Conservation (phyloP, 2,888 invertebrate species). For the Leistus spinibarbis region DNA sequence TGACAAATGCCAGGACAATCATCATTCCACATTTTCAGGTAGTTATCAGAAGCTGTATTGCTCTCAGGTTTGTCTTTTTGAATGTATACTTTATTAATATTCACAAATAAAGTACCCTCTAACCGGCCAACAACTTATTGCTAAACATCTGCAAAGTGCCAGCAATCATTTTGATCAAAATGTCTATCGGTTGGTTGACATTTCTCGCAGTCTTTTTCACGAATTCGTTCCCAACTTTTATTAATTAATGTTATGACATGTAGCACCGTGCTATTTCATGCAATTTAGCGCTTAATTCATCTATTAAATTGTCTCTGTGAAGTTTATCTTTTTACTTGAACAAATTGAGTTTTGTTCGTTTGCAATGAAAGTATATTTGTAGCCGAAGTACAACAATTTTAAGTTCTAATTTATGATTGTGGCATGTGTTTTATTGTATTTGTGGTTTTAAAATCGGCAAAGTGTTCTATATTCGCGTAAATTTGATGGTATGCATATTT, state of each 20-base stretch:
- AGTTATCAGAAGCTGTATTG: conserved; percentile 28
- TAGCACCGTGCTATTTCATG: conserved; percentile 24
- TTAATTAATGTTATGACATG: conserved; percentile 29
- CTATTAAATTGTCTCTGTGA: conserved; percentile 6
- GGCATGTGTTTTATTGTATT: not conserved
- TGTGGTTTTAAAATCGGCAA: not conserved
- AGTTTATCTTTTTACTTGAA: not conserved
- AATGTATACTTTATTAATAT: not conserved
- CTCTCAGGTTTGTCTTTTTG: conserved; percentile 36
- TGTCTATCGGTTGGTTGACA: conserved; percentile 23
- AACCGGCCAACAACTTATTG: not conserved
- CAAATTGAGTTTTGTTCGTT: not conserved
- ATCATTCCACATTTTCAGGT: conserved; percentile 40
- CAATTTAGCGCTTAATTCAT: conserved; percentile 20
- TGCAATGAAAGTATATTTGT: not conserved
- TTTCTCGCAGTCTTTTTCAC: conserved; percentile 19
- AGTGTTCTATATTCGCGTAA: not conserved
- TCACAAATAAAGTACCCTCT: not conserved
- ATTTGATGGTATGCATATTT: not conserved
- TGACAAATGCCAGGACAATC: conserved; percentile 40
- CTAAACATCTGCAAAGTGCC: not conserved
- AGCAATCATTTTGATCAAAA: not conserved
- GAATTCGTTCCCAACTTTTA: conserved; percentile 26
- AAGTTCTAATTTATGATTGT: not conserved
- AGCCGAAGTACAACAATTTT: not conserved